These are phyloP conservation scores for Montipora sp. DNA, from an alignment of 64 coral and sea anemone species.

Conservation along the genomic window DNA sequence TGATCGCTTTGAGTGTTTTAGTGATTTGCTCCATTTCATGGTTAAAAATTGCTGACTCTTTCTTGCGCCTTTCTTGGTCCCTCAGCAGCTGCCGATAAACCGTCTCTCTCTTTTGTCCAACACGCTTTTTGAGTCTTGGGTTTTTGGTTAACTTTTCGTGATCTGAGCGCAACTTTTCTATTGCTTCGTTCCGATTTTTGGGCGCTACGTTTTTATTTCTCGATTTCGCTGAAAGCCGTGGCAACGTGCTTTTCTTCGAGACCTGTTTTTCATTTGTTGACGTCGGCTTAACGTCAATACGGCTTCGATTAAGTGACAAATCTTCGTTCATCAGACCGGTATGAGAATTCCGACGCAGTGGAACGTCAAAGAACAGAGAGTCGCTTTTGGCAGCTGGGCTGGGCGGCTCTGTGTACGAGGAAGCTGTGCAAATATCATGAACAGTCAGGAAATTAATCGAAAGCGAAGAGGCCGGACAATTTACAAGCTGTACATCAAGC, in stretches of 20 bases:
- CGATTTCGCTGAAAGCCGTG: neutral
- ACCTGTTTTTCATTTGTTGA: neutral
- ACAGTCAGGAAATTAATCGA: neutral
- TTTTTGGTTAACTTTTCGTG: neutral
- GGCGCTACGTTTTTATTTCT: neutral
- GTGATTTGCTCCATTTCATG: conserved; percentile 40
- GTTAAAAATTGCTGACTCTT: conserved; percentile 8
- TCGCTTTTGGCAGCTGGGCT: neutral
- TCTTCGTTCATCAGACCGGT: neutral
- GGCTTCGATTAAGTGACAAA: neutral
- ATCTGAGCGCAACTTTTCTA: neutral
- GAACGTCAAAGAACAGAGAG: neutral
- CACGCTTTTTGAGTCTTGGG: neutral
- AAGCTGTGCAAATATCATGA: neutral
- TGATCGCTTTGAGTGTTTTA: conserved; percentile 42
- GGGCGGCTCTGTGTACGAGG: conserved; percentile 19
- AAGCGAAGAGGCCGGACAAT: neutral
- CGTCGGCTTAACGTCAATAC: neutral
- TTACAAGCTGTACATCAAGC: conserved; percentile 8
- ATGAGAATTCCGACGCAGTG: neutral
- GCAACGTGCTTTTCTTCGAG: neutral
- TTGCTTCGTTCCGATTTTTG: conserved; percentile 4
- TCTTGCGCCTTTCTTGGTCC: conserved; percentile 9
- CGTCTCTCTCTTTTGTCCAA: neutral
- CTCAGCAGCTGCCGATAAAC: conserved; percentile 28